Evolutionary conservation across 2,797 vertebrate species (phyloP).

Genomic region (Gorsachius magnificus): DNA sequence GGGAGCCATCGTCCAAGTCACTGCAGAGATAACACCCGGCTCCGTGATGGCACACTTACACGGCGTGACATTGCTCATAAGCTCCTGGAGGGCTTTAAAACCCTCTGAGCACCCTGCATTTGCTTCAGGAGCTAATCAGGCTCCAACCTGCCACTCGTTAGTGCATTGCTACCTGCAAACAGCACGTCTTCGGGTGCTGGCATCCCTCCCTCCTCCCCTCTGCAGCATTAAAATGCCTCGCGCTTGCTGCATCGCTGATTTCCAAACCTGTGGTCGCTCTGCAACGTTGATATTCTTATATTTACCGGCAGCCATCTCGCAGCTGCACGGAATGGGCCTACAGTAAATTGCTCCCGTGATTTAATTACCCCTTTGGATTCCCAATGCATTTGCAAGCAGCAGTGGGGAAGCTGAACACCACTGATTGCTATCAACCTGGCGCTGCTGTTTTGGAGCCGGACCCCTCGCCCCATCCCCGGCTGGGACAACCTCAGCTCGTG

Average conservation of each 20-base stretch:
- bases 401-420: background rate
- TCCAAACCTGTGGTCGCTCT: background rate
- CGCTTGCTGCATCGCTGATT: background rate
- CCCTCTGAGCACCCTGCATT: background rate
- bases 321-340: background rate
- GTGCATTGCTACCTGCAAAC: background rate
- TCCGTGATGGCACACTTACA: background rate
- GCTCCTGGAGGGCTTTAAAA: background rate
- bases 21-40: background rate
- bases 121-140: background rate
- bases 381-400: background rate
- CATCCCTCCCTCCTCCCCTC: background rate
- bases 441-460: background rate
- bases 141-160: accelerated
- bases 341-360: background rate
- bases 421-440: background rate
- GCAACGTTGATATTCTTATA: background rate
- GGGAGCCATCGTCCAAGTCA: accelerated
- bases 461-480: too few species aligned
- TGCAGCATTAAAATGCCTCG: background rate
- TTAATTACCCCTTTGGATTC: background rate
- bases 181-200: background rate
- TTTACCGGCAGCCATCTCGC: background rate
- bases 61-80: background rate
- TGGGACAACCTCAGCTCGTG: background rate